A percentile compares a stretch with the other conserved stretches of the same genome.
Conservation (phyloP, 2,113 vertebrate genomes). For the Osmerus eperlanus region DNA sequence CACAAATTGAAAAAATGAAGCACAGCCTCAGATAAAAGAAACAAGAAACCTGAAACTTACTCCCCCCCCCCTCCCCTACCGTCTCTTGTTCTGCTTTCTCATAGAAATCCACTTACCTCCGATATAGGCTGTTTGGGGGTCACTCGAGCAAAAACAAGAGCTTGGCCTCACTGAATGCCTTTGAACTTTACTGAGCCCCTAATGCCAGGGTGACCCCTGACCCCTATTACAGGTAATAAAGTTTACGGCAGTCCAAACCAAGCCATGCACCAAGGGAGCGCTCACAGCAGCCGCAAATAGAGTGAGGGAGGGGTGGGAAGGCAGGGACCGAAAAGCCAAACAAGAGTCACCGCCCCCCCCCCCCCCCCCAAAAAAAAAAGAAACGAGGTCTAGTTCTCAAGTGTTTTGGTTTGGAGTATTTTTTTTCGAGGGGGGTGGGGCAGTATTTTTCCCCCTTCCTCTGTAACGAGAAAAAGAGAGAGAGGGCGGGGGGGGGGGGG, state of each 20-base stretch:
- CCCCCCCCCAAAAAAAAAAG: constrained; percentile 55
- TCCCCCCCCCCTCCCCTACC: constrained; percentile 42
- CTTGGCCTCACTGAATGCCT: constrained; percentile 86
- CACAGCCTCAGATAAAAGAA: background rate
- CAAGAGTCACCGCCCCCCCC: constrained; percentile 44
- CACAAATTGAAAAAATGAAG: too few relatives aligned
- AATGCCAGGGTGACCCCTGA: constrained; percentile 89
- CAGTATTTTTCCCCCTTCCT: constrained; percentile 24
- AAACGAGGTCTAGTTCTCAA: constrained; percentile 34
- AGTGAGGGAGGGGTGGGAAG: background rate
- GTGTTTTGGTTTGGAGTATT: constrained; percentile 43
- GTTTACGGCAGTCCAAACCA: constrained; percentile 97
- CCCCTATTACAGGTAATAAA: constrained; percentile 99
- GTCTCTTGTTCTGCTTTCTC: constrained; percentile 71
- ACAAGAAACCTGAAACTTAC: constrained; percentile 56
- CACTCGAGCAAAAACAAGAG: constrained; percentile 87
- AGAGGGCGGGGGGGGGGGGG: background rate
- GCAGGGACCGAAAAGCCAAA: constrained; percentile 65
- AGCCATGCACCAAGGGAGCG: constrained; percentile 90
- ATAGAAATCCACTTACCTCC: constrained; percentile 79
- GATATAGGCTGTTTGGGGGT: constrained; percentile 81
- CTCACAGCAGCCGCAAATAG: constrained; percentile 68
- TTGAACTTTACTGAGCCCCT: constrained; percentile 98
- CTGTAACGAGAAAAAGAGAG: background rate
- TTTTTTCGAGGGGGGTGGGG: constrained; percentile 5